These are phyloP conservation scores for Bombyx mori DNA, from an alignment of 1,140 invertebrate species.

Conservation along the genomic window ASM3026992v2 NC_085127.1:6373501-6374000, in stretches of 20 bases:
- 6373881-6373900: no score
- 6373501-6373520: slow-evolving; percentile 14
- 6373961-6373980: background rate
- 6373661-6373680: no score
- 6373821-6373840: background rate
- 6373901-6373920: background rate
- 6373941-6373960: background rate
- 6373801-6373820: background rate
- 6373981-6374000: background rate
- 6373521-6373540: slow-evolving; percentile 15
- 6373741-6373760: no score
- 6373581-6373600: slow-evolving; percentile 3
- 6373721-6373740: no score
- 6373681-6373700: no score
- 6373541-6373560: slow-evolving; percentile 18
- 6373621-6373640: slow-evolving; percentile 9
- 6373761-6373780: no score
- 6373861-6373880: background rate
- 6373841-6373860: background rate
- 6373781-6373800: no score
- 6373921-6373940: background rate
- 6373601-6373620: background rate
- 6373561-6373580: slow-evolving; percentile 10
- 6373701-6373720: no score
- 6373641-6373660: background rate